phyloP scores from a whole-genome alignment of 2,888 invertebrate genomes.

The Volucella zonaria region DNA sequence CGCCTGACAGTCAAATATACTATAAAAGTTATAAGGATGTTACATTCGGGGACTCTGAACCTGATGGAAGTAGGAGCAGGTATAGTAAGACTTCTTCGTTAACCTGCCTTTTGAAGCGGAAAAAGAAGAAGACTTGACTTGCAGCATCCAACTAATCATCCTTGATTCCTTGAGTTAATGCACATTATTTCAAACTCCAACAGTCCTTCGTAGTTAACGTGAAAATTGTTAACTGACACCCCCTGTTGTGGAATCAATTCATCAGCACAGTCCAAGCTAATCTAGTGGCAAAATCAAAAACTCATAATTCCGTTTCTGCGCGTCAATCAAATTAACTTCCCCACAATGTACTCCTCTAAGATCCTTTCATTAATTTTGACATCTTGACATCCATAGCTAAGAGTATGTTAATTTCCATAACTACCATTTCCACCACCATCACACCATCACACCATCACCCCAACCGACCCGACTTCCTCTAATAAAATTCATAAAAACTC shows the following conservation, averaged over 20 bases:
- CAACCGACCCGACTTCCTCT: slow-evolving; percentile 16
- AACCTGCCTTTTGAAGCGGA: no score
- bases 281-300: slow-evolving; percentile 60
- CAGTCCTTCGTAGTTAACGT: slow-evolving; percentile 15
- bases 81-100: no score
- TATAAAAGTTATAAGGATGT: no score
- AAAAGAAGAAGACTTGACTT: no score
- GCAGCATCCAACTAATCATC: no score
- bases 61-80: no score
- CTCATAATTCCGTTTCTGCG: slow-evolving; percentile 56
- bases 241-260: not conserved
- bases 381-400: slow-evolving; percentile 67
- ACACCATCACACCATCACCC: slow-evolving; percentile 7
- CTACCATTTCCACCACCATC: slow-evolving; percentile 6
- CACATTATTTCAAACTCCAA: not conserved
- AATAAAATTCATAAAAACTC: slow-evolving; percentile 53
- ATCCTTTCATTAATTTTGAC: slow-evolving; percentile 66
- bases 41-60: no score
- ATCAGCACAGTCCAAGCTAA: slow-evolving; percentile 42
- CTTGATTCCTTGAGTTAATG: no score
- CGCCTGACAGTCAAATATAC: no score
- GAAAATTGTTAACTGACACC: slow-evolving; percentile 47
- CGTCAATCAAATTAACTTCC: slow-evolving; percentile 69
- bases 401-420: slow-evolving; percentile 68
- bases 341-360: slow-evolving; percentile 50